phyloP scores from a whole-genome alignment of 2,888 invertebrate species.

The Notodonta ziczac region DNA sequence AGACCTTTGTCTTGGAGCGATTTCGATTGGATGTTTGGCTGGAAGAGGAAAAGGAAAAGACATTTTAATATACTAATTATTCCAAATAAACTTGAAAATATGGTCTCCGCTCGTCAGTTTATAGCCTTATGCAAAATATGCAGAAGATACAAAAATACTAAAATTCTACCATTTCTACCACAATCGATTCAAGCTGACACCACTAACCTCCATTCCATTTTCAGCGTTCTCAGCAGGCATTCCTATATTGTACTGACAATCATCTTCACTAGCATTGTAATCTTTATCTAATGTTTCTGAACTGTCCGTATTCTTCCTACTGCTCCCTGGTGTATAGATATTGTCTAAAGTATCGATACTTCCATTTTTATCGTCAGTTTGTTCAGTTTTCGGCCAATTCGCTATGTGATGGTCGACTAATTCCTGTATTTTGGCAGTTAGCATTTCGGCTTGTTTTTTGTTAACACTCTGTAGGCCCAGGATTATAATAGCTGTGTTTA shows the following conservation, averaged over 20 bases:
- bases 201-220: constrained; percentile 60
- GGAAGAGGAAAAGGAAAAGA: constrained; percentile 10
- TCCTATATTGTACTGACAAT: constrained; percentile 64
- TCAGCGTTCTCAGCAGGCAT: constrained; percentile 52
- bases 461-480: constrained; percentile 80
- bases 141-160: not conserved
- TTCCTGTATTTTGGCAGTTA: constrained; percentile 76
- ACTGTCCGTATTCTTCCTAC: constrained; percentile 75
- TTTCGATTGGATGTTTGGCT: constrained; percentile 49
- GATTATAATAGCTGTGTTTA: constrained; percentile 86
- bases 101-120: not conserved
- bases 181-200: constrained; percentile 12
- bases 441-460: constrained; percentile 73
- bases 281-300: constrained; percentile 75
- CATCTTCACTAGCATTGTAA: constrained; percentile 69
- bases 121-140: not conserved
- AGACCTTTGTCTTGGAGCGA: constrained; percentile 64
- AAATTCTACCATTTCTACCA: constrained; percentile 14
- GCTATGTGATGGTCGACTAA: constrained; percentile 72
- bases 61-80: no score
- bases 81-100: no score
- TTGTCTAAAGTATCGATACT: constrained; percentile 70
- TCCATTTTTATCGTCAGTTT: constrained; percentile 58
- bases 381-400: constrained; percentile 68
- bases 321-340: constrained; percentile 69